Conservation (phyloP, 1,140 invertebrate species). For the Drosophila murphyi region DNA sequence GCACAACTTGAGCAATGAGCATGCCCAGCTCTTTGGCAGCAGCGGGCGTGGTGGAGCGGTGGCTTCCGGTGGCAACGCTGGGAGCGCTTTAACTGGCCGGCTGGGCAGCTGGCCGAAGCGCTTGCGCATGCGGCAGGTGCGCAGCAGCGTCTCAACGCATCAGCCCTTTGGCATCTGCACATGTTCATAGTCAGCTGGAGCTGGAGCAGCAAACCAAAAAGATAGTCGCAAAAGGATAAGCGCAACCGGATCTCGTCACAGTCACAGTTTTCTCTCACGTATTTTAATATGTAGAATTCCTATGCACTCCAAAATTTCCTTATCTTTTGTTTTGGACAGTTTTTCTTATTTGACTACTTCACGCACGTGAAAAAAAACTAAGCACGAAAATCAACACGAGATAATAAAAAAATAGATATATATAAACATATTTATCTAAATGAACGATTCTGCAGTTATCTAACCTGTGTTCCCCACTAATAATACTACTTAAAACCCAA, state of each 20-base stretch:
- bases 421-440: slow-evolving; percentile 21
- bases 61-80: neutral
- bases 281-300: slow-evolving; percentile 14
- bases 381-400: slow-evolving; percentile 45
- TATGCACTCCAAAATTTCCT: slow-evolving; percentile 30
- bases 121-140: slow-evolving; percentile 69
- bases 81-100: slow-evolving; percentile 18
- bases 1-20: slow-evolving; percentile 74
- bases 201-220: slow-evolving; percentile 55
- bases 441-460: slow-evolving; percentile 22
- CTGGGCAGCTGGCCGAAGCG: slow-evolving; percentile 63
- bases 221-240: slow-evolving; percentile 45
- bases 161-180: slow-evolving; percentile 83
- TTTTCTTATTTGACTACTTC: slow-evolving; percentile 39
- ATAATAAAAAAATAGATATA: slow-evolving; percentile 21
- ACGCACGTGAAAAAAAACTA: slow-evolving; percentile 32
- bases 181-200: slow-evolving; percentile 83
- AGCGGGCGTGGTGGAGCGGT: slow-evolving; percentile 13
- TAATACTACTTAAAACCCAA: slow-evolving; percentile 42
- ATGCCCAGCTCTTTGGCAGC: slow-evolving; percentile 70
- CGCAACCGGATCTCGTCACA: slow-evolving; percentile 62
- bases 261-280: slow-evolving; percentile 38
- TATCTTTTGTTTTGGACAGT: slow-evolving; percentile 29
- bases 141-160: slow-evolving; percentile 78
- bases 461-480: slow-evolving; percentile 48